Evolutionary conservation across 2,113 vertebrate genomes (phyloP).

Genomic region (Lipophrys pholis): DNA sequence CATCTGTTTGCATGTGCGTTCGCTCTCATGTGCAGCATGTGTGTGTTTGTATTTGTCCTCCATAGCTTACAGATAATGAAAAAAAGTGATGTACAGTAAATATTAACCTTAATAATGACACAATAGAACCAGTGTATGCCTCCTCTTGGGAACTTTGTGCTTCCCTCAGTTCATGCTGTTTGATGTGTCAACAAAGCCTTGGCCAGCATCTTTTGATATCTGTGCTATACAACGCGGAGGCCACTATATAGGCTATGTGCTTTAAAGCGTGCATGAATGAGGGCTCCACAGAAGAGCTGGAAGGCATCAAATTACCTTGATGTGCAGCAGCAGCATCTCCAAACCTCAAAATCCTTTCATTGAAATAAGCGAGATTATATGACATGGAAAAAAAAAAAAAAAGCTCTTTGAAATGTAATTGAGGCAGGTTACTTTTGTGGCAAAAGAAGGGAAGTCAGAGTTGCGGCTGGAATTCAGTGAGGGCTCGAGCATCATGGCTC

Average conservation of each 20-base stretch:
- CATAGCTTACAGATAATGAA: slow-evolving; percentile 43
- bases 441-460: slow-evolving; percentile 16
- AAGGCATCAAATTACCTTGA: slow-evolving; percentile 28
- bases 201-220: slow-evolving; percentile 63
- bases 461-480: slow-evolving; percentile 11
- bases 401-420: slow-evolving; percentile 29
- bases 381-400: slow-evolving; percentile 16
- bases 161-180: slow-evolving; percentile 48
- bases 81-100: slow-evolving; percentile 58
- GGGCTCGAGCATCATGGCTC: not conserved
- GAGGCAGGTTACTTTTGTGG: slow-evolving; percentile 33
- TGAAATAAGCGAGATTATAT: slow-evolving; percentile 30
- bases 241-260: not conserved
- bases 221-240: slow-evolving; percentile 44
- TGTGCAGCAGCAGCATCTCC: slow-evolving; percentile 19
- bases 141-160: slow-evolving; percentile 27
- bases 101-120: slow-evolving; percentile 70
- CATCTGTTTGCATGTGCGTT: slow-evolving; percentile 51
- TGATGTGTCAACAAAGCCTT: slow-evolving; percentile 59
- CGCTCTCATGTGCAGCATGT: slow-evolving; percentile 22
- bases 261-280: slow-evolving; percentile 32
- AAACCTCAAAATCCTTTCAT: slow-evolving; percentile 34
- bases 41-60: slow-evolving; percentile 37
- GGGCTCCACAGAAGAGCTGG: not conserved
- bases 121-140: slow-evolving; percentile 28